phyloP scores from a whole-genome alignment of 2,888 invertebrate species.

The Notodonta dromedarius region DNA sequence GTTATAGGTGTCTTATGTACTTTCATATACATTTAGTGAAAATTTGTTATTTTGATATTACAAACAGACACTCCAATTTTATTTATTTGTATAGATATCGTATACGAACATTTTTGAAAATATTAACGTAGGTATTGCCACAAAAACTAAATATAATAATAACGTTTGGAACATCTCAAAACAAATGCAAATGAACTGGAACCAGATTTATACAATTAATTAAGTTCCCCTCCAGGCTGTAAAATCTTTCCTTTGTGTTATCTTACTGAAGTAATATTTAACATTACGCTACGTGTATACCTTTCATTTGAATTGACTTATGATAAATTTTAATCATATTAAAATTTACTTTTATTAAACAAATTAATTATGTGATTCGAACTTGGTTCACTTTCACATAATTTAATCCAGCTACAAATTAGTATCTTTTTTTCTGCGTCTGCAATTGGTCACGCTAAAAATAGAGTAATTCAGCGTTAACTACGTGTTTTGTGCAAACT shows the following conservation, averaged over 20 bases:
- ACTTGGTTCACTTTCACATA: slow-evolving; percentile 1
- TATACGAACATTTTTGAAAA: no score
- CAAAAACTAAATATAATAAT: background rate
- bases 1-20: no score
- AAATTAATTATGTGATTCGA: background rate
- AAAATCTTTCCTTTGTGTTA: slow-evolving; percentile 8
- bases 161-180: background rate
- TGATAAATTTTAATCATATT: no score
- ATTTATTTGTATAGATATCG: no score
- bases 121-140: background rate
- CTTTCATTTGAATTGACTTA: no score
- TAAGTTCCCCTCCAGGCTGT: background rate
- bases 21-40: no score
- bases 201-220: background rate
- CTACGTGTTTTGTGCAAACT: slow-evolving; percentile 4
- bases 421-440: background rate
- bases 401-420: background rate
- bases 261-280: slow-evolving; percentile 11
- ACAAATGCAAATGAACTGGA: background rate
- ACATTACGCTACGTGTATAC: background rate
- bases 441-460: slow-evolving; percentile 6
- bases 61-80: no score
- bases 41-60: no score
- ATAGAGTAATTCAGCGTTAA: slow-evolving; percentile 9
- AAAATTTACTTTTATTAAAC: background rate